Evolutionary conservation across 2,797 vertebrate genomes (phyloP).

Genomic region (Sciaenops ocellatus): DNA sequence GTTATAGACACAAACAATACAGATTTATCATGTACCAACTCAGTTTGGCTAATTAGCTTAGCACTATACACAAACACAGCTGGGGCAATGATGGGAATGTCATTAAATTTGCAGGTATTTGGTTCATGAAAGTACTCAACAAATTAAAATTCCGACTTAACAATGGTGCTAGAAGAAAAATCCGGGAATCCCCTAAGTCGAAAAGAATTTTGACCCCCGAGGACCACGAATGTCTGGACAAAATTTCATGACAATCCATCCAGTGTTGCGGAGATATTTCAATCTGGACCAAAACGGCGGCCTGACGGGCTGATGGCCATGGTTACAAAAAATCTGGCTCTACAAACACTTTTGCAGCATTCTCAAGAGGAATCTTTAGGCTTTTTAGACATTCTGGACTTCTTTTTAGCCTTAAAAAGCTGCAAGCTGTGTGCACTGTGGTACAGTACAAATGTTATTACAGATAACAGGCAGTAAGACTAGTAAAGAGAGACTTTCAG

Average conservation of each 20-base stretch:
- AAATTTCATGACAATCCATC: not conserved
- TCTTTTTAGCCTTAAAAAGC: not conserved
- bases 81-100: not conserved
- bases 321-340: not conserved
- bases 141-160: not conserved
- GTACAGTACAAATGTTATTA: conserved; percentile 16
- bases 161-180: not conserved
- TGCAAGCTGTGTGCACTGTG: not conserved
- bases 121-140: not conserved
- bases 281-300: not conserved
- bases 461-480: conserved; percentile 14
- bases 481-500: not conserved
- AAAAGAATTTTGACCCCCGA: not conserved
- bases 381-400: not conserved
- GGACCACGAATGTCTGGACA: not conserved
- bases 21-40: not conserved
- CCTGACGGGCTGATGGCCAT: not conserved
- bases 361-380: not conserved
- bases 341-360: not conserved
- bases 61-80: not conserved
- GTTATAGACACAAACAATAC: too few relatives aligned
- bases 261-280: not conserved
- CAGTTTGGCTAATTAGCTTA: not conserved
- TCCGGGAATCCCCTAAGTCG: not conserved
- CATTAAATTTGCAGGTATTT: not conserved